Percentiles rank a stretch among this genome's conserved stretches.
These are phyloP conservation scores for Macrostomum lignano DNA, from an alignment of 1,140 invertebrate genomes.

Conservation along the genomic window DNA sequence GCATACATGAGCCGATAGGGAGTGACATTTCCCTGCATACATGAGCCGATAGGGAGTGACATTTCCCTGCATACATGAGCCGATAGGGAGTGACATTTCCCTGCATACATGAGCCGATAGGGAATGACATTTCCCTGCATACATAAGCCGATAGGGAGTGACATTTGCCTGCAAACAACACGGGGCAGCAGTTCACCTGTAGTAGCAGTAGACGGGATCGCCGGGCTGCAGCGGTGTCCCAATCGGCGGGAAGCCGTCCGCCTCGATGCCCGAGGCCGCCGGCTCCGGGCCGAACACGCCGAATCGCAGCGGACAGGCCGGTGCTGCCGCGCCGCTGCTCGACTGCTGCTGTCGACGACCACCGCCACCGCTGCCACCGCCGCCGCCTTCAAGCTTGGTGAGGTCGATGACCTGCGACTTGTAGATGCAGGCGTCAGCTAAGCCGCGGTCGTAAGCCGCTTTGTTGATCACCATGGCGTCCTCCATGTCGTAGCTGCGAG, in stretches of 20 bases:
- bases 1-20: too few species aligned
- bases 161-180: too few species aligned
- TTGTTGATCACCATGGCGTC: slow-evolving; percentile 98
- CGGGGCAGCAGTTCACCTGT: too few species aligned
- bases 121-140: too few species aligned
- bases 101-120: too few species aligned
- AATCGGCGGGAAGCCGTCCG: slow-evolving; percentile 53
- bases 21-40: too few species aligned
- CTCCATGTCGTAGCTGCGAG: slow-evolving; percentile 99
- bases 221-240: slow-evolving; percentile 39
- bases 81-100: too few species aligned
- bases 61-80: too few species aligned
- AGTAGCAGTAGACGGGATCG: slow-evolving; percentile 34
- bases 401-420: slow-evolving; percentile 38
- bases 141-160: too few species aligned
- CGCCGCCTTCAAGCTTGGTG: slow-evolving; percentile 10
- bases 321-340: background rate
- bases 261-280: slow-evolving; percentile 37
- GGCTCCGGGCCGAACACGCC: slow-evolving; percentile 16
- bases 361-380: slow-evolving; percentile 25
- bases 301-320: slow-evolving; percentile 1
- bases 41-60: too few species aligned
- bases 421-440: slow-evolving; percentile 61
- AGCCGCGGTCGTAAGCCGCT: slow-evolving; percentile 60
- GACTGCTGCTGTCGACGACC: too few species aligned